Base-by-base conservation (phyloP, 2,797 vertebrate genomes). In the Serranus cabrilla region DNA sequence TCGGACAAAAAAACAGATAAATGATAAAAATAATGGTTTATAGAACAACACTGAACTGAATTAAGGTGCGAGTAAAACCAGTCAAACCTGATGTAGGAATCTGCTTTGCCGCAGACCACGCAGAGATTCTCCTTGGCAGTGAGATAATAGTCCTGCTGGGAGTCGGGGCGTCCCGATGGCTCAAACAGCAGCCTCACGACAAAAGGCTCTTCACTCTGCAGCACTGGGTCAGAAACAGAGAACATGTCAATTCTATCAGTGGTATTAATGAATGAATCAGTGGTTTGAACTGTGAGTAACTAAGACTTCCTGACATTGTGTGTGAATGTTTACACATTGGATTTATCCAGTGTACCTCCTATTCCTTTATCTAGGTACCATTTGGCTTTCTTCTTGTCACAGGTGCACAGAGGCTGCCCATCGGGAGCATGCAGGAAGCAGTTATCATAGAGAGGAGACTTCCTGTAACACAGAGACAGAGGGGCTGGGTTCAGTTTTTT, bases 351-450 rank as follows among this genome's bases (percentile, higher is more conserved):
- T 84, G 63, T 84, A 99, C 98, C 98, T 96, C 97, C 98, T 67
- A 99, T 99, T 72, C 97, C 97, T 94, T 99, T 99, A 85, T 99
- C 96, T 74, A 99, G 92, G 89, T 99, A 99, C 98, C 98, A 99
- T 80, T 97, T 97, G 82, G 98, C 98, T 88, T 99, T 99, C 93
- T 98, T 99, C 91, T 97, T 96, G 93, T 99, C 98, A 68, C 98
- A 99, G 25, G 98, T 99, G 74, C 98, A 99, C 50, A 99, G 95
- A 1, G 97, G 98, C 81, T 99, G 97, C 43, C 97, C 97, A 14
- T 99, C 98, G 2, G 98, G 98, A 1, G 98, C 98, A 7, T 99
- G 96, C 50, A 99, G 96, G 87, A 98, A 99, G 89, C 98, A 99
- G 95, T 99, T 99, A 83, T 99, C 98, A 63, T 99, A 99, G 18